phyloP scores from a whole-genome alignment of 2,113 vertebrate species.

The Dromas ardeola region DNA sequence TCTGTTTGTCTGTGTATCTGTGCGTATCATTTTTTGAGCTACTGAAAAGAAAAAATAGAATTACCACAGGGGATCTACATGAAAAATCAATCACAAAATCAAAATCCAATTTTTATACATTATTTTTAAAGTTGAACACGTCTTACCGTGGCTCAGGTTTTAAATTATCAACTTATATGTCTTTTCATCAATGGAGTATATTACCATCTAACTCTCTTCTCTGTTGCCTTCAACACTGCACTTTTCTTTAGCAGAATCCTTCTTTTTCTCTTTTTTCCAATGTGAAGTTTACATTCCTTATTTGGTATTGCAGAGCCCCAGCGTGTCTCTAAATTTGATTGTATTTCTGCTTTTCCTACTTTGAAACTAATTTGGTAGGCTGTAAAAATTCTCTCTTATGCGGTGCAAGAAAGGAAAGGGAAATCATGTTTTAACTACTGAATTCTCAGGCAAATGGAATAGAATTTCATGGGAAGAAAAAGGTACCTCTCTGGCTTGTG shows the following conservation, averaged over 20 bases:
- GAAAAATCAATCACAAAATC: neutral
- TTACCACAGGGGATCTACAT: neutral
- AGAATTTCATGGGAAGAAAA: neutral
- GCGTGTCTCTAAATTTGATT: neutral
- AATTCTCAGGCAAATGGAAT: neutral
- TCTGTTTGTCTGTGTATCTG: neutral
- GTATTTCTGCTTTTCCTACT: neutral
- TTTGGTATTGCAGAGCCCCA: neutral
- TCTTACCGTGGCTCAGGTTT: neutral
- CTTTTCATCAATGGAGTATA: neutral
- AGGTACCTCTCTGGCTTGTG: neutral
- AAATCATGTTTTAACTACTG: neutral
- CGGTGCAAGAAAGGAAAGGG: neutral
- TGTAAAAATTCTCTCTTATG: neutral
- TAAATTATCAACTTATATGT: neutral
- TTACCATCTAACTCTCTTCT: neutral
- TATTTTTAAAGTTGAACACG: neutral
- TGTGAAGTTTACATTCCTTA: neutral
- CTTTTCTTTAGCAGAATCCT: neutral
- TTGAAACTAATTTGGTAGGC: neutral
- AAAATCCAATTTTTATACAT: neutral
- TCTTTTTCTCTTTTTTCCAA: neutral
- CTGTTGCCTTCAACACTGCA: neutral
- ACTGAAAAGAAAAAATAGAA: neutral
- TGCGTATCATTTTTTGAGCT: neutral